Base-by-base conservation (phyloP, 92 coral and sea anemone genomes). In the Epizoanthus ramosus region DNA sequence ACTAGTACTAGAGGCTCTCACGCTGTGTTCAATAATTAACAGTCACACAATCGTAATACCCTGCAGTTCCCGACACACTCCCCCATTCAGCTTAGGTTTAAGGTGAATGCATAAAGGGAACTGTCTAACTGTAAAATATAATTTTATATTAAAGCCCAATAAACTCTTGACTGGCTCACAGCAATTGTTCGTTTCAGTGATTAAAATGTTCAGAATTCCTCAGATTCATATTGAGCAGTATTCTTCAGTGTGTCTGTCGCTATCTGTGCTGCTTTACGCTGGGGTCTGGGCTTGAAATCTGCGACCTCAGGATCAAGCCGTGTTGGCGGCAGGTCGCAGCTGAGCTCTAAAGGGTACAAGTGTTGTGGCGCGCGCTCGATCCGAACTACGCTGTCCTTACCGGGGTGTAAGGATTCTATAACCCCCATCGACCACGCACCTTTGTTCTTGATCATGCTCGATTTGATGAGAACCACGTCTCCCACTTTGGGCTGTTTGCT, bases 381-480 rank as follows among this genome's bases (percentile, higher is more conserved):
- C 67, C 67, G 67, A n/a, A n/a, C n/a, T n/a, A n/a, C n/a, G n/a
- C n/a, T n/a, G n/a, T n/a, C n/a, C n/a, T n/a, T n/a, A 16, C 65
- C 63, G 3, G 79, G 79, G 18, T 73, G 79, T 24, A 37, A 25
- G 45, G 79, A 47, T 61, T 73, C 79, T 15, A 47, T 25, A 50
- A 73, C 45, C 63, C 75, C 79, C 79, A 73, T 73, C 21, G 79
- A 63, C 79, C 79, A 47, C 63, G 79, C 43, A 47, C 64, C 63
- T 73, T 39, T 73, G 63, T 47, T 73, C 17, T 73, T 73, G 79
- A n/a, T n/a, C n/a, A 73, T 9, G 43, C 54, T 61, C 13, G 79
- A 73, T 39, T 73, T 73, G 21, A 73, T 73, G 79, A 53, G 79
- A 19, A 73, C 63, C 79, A 73, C 79, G 43, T 73, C 63, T 73